Conservation (phyloP, 2,113 vertebrate genomes). For the Pelusios castaneus region DNA sequence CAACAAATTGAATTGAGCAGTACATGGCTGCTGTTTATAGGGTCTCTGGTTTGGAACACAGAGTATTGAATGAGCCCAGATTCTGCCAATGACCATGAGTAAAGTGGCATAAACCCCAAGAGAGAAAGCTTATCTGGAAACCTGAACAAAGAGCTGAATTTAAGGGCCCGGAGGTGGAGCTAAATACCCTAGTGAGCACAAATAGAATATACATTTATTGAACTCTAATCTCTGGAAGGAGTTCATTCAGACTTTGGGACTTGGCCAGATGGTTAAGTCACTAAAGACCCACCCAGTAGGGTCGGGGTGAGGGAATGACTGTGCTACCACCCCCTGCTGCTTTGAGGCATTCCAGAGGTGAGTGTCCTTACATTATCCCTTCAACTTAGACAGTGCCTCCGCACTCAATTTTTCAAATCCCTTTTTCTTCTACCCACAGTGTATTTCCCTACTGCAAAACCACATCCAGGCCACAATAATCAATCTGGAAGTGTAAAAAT, state of each 20-base stretch:
- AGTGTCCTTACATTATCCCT: background rate
- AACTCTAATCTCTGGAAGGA: background rate
- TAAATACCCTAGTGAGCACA: background rate
- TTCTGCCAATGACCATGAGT: background rate
- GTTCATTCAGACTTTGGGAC: background rate
- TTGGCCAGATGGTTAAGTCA: background rate
- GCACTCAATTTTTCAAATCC: constrained; percentile 3
- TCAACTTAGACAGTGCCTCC: background rate
- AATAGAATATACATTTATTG: background rate
- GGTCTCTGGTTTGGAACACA: background rate
- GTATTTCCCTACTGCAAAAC: background rate
- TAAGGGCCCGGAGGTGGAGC: background rate
- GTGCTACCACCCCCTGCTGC: too few species aligned
- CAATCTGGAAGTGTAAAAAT: constrained; percentile 46
- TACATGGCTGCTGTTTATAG: background rate
- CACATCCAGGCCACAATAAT: constrained; percentile 5
- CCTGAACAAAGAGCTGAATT: background rate
- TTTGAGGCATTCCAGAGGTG: background rate
- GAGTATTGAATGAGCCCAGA: background rate
- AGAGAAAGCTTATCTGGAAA: background rate
- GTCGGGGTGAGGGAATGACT: too few species aligned
- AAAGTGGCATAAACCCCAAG: background rate
- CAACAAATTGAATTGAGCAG: too few species aligned
- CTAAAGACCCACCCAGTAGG: too few species aligned
- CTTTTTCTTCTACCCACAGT: background rate